A percentile compares a stretch with the other conserved stretches of the same genome.
These are phyloP conservation scores for Raja brachyura DNA, from an alignment of 2,113 vertebrate species.

Conservation along the genomic window DNA sequence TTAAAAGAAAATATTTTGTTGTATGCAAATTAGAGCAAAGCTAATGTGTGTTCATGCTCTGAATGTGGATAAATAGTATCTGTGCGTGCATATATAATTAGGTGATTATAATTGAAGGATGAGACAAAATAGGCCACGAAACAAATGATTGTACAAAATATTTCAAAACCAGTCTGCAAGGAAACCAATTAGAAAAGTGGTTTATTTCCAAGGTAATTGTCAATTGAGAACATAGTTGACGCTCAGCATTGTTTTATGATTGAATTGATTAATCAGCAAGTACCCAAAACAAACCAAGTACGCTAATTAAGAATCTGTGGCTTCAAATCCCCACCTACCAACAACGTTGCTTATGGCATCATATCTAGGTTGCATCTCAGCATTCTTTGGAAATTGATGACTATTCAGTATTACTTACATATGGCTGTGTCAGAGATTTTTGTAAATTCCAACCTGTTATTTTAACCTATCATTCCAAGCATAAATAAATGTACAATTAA, in stretches of 20 bases:
- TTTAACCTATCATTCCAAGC: neutral
- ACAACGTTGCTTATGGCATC: neutral
- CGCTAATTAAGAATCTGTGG: neutral
- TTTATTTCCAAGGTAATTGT: neutral
- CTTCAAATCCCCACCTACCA: neutral
- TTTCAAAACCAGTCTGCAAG: neutral
- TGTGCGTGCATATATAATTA: neutral
- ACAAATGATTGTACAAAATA: neutral
- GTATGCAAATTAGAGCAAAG: neutral
- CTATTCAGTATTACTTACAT: neutral
- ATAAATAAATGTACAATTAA: neutral
- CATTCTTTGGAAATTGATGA: neutral
- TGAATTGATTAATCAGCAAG: conserved; percentile 18
- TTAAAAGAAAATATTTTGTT: neutral
- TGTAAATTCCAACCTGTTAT: neutral
- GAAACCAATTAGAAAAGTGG: neutral
- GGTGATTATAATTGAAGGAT: neutral
- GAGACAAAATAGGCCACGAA: neutral
- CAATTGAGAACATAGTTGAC: neutral
- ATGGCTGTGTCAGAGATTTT: neutral
- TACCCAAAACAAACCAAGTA: neutral
- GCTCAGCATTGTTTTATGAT: neutral
- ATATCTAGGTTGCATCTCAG: too few species aligned
- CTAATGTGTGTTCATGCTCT: neutral
- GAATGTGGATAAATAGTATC: neutral